Percentiles rank a stretch among this genome's conserved stretches.
These are phyloP conservation scores for Toxotes lorentzi DNA, from an alignment of 2,797 vertebrate species.

Conservation along the genomic window DNA sequence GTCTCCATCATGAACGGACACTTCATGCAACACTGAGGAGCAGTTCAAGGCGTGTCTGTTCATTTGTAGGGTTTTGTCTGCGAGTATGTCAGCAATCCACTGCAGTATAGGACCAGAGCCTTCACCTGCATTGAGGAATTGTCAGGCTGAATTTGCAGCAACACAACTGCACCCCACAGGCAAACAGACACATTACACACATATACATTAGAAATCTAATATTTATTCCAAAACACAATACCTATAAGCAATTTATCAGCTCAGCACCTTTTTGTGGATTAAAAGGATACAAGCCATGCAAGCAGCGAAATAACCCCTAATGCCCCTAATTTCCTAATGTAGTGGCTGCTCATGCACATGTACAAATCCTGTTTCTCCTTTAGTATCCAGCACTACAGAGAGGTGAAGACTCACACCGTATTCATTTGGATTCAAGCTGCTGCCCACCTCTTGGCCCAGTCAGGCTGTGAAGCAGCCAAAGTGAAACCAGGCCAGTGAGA, in stretches of 20 bases:
- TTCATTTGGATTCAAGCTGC: conserved; percentile 46
- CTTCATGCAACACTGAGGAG: conserved; percentile 47
- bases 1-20: conserved; percentile 36
- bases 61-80: conserved; percentile 24
- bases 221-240: conserved; percentile 17
- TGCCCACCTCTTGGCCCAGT: conserved; percentile 29
- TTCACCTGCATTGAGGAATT: conserved; percentile 7
- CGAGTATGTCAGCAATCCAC: conserved; percentile 22
- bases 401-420: conserved; percentile 40
- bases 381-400: conserved; percentile 15
- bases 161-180: background rate
- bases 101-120: conserved; percentile 22
- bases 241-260: conserved; percentile 5
- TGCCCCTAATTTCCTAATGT: background rate
- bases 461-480: conserved; percentile 33
- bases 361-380: conserved; percentile 23
- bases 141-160: background rate
- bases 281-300: background rate
- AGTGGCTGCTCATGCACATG: background rate
- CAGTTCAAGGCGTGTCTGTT: conserved; percentile 21
- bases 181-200: background rate
- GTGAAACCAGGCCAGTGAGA: conserved; percentile 21
- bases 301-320: background rate
- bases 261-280: background rate
- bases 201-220: conserved; percentile 3